phyloP scores from a whole-genome alignment of 1,140 invertebrate species.

The Lysiphlebus fabarum region DNA sequence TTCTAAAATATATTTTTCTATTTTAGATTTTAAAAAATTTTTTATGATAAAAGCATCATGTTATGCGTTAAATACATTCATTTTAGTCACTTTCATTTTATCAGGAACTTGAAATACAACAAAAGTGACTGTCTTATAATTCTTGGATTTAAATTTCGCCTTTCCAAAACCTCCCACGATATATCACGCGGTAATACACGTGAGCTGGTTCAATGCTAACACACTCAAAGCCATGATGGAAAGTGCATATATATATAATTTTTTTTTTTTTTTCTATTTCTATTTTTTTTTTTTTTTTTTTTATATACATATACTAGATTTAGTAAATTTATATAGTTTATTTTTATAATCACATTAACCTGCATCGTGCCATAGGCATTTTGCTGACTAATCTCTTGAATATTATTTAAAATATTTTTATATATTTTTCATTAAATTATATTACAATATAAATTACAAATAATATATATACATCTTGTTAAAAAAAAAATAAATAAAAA shows the following conservation, averaged over 20 bases:
- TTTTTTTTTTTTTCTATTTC: conserved; percentile 3
- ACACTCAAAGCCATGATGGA: conserved; percentile 28
- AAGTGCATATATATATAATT: conserved; percentile 34
- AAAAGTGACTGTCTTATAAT: conserved; percentile 7
- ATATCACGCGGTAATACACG: conserved; percentile 50
- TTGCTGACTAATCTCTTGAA: conserved; percentile 1
- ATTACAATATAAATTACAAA: too few species aligned
- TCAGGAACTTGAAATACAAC: background rate
- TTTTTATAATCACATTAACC: conserved; percentile 12
- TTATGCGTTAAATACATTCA: too few species aligned
- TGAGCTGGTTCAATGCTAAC: conserved; percentile 30
- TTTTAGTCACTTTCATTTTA: too few species aligned
- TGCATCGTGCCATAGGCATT: conserved; percentile 20
- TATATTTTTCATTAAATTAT: too few species aligned
- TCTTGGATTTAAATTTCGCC: conserved; percentile 4
- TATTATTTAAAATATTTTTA: too few species aligned
- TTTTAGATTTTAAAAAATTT: too few species aligned
- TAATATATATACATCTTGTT: too few species aligned
- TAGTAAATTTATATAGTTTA: too few species aligned
- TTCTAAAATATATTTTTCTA: too few species aligned
- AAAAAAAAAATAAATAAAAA: too few species aligned
- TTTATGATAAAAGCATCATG: too few species aligned
- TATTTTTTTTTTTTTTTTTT: conserved; percentile 20
- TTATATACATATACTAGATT: too few species aligned
- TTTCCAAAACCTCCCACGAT: conserved; percentile 32